phyloP scores from a whole-genome alignment of 2,888 invertebrate species.

The Ligdia adustata region DNA sequence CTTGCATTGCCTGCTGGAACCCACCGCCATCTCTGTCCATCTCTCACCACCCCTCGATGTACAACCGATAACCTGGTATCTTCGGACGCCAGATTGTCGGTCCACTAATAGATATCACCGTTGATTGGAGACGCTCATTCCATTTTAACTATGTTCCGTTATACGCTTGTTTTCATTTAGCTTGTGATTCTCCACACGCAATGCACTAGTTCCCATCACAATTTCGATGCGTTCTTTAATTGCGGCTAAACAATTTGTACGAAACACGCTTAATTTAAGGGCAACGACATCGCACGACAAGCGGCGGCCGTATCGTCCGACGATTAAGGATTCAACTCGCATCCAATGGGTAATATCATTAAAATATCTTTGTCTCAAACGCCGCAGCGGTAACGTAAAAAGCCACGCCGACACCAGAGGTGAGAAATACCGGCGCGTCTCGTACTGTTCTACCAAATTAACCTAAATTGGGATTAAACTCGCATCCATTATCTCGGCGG shows the following conservation, averaged over 20 bases:
- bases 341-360: constrained; percentile 80
- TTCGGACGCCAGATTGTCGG: constrained; percentile 52
- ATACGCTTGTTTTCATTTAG: constrained; percentile 74
- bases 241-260: constrained; percentile 76
- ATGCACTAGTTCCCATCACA: constrained; percentile 76
- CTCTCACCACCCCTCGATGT: constrained; percentile 47
- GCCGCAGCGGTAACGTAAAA: constrained; percentile 73
- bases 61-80: constrained; percentile 53
- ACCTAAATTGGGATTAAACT: constrained; percentile 61
- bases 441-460: constrained; percentile 61
- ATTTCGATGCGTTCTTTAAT: constrained; percentile 71
- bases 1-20: constrained; percentile 58
- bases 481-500: constrained; percentile 45
- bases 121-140: constrained; percentile 71
- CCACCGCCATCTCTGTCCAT: constrained; percentile 44
- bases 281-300: constrained; percentile 74
- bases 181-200: constrained; percentile 79
- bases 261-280: constrained; percentile 77
- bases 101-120: constrained; percentile 59
- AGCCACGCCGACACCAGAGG: constrained; percentile 70
- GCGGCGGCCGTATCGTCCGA: constrained; percentile 59
- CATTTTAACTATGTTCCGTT: constrained; percentile 59
- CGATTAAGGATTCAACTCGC: constrained; percentile 81
- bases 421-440: constrained; percentile 74
- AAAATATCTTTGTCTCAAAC: constrained; percentile 82